A percentile compares a stretch with the other conserved stretches of the same genome.
Evolutionary conservation across 2,113 vertebrate species (phyloP).

Genomic region (Aythya baeri): DNA sequence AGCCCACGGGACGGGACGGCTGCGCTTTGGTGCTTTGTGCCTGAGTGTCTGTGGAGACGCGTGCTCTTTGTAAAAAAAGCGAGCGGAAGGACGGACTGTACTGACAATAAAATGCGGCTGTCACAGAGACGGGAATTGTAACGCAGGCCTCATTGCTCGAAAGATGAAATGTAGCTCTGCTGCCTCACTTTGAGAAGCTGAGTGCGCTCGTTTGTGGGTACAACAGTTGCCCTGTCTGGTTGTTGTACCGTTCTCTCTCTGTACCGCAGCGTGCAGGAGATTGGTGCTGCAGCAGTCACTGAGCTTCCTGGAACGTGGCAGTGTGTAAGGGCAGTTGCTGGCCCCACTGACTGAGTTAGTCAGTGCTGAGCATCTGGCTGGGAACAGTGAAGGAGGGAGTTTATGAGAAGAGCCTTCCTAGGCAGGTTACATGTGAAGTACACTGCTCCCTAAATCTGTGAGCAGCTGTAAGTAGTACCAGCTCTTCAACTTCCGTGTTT

Average conservation of each 20-base stretch:
- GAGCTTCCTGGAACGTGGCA: not conserved
- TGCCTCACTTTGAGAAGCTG: not conserved
- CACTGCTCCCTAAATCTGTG: not conserved
- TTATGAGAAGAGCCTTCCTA: not conserved
- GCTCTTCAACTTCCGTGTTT: fast-evolving
- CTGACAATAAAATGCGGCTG: not conserved
- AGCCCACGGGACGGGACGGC: not conserved
- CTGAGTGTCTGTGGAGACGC: not conserved
- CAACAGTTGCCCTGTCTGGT: not conserved
- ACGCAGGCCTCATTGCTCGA: not conserved
- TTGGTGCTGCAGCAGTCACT: not conserved
- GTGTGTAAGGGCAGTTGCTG: not conserved
- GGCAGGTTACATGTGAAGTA: not conserved
- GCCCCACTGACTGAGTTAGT: not conserved
- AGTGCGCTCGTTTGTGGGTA: not conserved
- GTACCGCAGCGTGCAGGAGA: fast-evolving
- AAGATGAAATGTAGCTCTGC: not conserved
- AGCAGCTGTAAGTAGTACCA: fast-evolving
- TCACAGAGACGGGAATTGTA: not conserved
- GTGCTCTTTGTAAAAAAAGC: not conserved
- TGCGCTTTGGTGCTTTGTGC: not conserved
- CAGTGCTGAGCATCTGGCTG: not conserved
- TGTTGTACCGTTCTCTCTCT: fast-evolving
- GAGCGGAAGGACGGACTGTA: not conserved
- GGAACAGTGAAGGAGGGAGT: not conserved